Conservation (phyloP, 1,140 invertebrate species). For the Drosophila nigromelanica region DNA sequence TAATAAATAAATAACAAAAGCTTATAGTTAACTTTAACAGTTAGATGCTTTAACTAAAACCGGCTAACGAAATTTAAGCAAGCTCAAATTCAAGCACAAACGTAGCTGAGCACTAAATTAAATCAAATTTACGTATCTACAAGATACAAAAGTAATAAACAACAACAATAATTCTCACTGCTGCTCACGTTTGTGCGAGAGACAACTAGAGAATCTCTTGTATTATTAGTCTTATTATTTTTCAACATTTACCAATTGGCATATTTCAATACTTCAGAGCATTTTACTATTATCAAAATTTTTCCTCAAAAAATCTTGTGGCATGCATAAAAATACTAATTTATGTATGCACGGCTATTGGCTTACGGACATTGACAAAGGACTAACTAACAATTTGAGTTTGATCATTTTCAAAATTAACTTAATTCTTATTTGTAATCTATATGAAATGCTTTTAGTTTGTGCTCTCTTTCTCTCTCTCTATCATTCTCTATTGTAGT, state of each 20-base stretch:
- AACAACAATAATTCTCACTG: conserved; percentile 4
- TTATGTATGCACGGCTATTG: conserved; percentile 1
- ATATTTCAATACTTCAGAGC: not conserved
- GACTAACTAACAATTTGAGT: no score
- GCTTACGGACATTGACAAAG: not conserved
- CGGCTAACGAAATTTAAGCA: not conserved
- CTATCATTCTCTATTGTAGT: conserved; percentile 54
- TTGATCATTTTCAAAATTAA: not conserved
- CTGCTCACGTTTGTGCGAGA: conserved; percentile 59
- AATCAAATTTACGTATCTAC: not conserved
- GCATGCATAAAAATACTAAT: conserved; percentile 28
- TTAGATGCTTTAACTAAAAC: conserved; percentile 6
- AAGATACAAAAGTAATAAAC: conserved; percentile 15
- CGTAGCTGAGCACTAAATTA: conserved; percentile 50
- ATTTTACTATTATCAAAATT: conserved; percentile 7
- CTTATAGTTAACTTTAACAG: conserved; percentile 8
- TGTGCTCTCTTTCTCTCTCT: conserved; percentile 37
- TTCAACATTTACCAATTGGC: conserved; percentile 43
- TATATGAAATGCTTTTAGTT: conserved; percentile 56
- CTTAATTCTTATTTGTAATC: not conserved
- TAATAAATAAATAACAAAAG: conserved; percentile 12
- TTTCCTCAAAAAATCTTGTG: not conserved
- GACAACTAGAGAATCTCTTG: not conserved
- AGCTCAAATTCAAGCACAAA: conserved; percentile 43
- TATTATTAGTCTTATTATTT: not conserved